Percentiles rank a stretch among this genome's conserved stretches.
Conservation (phyloP, 2,888 invertebrate genomes). For the Ommatoiulus sabulosus region DNA sequence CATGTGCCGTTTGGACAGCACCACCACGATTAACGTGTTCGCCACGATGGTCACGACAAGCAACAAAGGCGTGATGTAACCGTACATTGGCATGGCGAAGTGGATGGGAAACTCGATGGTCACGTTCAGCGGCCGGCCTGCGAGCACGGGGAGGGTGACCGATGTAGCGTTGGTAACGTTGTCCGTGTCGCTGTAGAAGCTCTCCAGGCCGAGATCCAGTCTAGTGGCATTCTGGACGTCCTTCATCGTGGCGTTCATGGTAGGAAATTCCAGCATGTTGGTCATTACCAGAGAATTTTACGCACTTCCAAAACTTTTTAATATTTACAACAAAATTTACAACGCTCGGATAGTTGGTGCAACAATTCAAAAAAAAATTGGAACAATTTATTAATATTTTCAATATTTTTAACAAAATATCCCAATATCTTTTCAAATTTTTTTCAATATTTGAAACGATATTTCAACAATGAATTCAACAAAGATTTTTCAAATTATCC, state of each 20-base stretch:
- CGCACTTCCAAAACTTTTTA: neutral
- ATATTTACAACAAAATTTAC: neutral
- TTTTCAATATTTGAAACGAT: too few relatives aligned
- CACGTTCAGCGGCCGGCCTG: constrained; percentile 71
- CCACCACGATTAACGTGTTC: constrained; percentile 90
- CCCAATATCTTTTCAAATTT: too few relatives aligned
- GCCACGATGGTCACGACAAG: constrained; percentile 88
- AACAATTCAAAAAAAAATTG: neutral
- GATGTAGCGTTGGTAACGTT: neutral
- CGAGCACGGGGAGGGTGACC: neutral
- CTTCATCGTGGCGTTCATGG: neutral
- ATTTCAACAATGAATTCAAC: too few relatives aligned
- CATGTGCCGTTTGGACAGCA: constrained; percentile 91
- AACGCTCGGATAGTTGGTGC: neutral
- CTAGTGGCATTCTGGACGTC: neutral
- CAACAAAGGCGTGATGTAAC: constrained; percentile 85
- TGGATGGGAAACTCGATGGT: constrained; percentile 77
- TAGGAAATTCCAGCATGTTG: neutral
- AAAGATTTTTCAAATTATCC: too few relatives aligned
- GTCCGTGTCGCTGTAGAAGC: neutral
- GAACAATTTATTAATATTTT: neutral
- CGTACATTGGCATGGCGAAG: constrained; percentile 79
- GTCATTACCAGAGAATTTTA: neutral
- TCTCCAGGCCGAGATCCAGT: neutral
- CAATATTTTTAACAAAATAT: too few relatives aligned